Conservation (phyloP, 1,140 invertebrate species). For the Platorchestia sp. region DNA sequence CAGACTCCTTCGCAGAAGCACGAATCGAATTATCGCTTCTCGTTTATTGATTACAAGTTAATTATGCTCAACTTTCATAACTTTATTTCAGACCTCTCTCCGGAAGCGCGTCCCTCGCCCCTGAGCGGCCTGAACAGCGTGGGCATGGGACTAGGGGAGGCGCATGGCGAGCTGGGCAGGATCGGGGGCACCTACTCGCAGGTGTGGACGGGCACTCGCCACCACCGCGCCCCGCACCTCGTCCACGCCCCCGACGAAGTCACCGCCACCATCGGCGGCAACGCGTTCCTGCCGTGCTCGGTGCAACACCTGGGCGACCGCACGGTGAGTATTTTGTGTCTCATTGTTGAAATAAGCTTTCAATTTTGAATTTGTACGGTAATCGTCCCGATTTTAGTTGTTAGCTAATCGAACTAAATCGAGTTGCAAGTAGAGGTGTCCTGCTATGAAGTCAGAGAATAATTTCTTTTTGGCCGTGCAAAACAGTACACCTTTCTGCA, state of each 20-base stretch:
- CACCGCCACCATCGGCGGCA: slow-evolving; percentile 37
- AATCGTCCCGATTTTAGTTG: too few relatives aligned
- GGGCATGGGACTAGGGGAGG: background rate
- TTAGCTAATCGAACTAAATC: too few relatives aligned
- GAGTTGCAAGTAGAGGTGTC: too few relatives aligned
- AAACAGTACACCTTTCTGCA: too few relatives aligned
- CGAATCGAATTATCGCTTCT: background rate
- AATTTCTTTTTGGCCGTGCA: too few relatives aligned
- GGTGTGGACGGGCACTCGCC: slow-evolving; percentile 16
- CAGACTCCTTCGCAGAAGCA: too few relatives aligned
- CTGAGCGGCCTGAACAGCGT: slow-evolving; percentile 48
- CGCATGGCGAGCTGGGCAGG: slow-evolving; percentile 1
- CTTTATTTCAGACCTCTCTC: background rate
- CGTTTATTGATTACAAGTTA: background rate
- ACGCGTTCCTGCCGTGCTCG: slow-evolving; percentile 25
- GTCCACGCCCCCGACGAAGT: slow-evolving; percentile 30
- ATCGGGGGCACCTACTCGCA: slow-evolving; percentile 26
- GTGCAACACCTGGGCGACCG: slow-evolving; percentile 36
- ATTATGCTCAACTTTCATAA: background rate
- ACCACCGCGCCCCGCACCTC: slow-evolving; percentile 17
- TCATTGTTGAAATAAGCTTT: background rate
- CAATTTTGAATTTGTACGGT: background rate
- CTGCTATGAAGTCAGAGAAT: too few relatives aligned
- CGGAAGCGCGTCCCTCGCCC: slow-evolving; percentile 24
- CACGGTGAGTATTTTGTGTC: background rate